Evolutionary conservation across 1,140 invertebrate species (phyloP).

Genomic region (Colletes latitarsis): DNA sequence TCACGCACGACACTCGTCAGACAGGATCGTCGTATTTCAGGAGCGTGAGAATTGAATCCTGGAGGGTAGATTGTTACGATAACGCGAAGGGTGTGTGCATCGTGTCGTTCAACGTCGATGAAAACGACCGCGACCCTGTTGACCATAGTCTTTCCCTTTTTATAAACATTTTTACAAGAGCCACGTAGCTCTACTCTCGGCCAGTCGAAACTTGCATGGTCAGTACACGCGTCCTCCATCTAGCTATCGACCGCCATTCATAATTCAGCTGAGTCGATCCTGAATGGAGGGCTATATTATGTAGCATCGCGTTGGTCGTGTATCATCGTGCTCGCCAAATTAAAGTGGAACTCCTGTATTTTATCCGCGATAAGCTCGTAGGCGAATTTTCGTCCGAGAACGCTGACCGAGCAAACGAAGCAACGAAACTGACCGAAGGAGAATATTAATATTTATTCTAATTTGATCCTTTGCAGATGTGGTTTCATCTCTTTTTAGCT

Average conservation of each 20-base stretch:
- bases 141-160: conserved; percentile 39
- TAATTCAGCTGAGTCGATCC: conserved; percentile 77
- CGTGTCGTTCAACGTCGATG: not conserved
- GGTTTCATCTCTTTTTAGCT: too few relatives aligned
- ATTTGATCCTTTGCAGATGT: too few relatives aligned
- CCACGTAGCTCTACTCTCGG: conserved; percentile 43
- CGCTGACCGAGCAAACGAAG: not conserved
- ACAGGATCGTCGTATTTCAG: conserved; percentile 17
- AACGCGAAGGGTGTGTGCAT: not conserved
- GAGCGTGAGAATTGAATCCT: conserved; percentile 32
- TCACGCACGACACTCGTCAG: not conserved
- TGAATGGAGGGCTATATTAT: conserved; percentile 71
- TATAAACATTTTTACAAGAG: conserved; percentile 27
- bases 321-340: conserved; percentile 58
- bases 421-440: not conserved
- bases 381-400: not conserved
- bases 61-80: conserved; percentile 34
- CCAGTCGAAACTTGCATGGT: conserved; percentile 21
- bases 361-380: conserved; percentile 2
- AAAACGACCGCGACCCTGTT: conserved; percentile 8
- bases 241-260: conserved; percentile 78
- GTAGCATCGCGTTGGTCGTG: conserved; percentile 60
- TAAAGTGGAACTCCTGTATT: conserved; percentile 61
- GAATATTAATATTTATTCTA: too few relatives aligned
- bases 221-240: conserved; percentile 44